Evolutionary conservation across 2,888 invertebrate genomes (phyloP), one percentile per base, ranked within the genome.

Genomic region (Oasisia sp.): DNA sequence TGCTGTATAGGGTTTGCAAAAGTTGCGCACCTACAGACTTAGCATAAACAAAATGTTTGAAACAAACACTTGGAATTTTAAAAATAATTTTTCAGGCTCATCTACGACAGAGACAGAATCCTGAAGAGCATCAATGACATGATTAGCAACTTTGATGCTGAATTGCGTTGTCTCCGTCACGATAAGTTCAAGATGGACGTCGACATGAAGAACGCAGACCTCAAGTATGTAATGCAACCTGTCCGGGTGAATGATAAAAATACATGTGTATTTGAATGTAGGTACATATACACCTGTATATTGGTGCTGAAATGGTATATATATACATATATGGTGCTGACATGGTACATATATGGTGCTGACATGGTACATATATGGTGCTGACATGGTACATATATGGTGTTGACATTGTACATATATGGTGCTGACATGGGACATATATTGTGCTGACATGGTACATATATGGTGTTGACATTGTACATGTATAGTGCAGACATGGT

Each of bases 71-170:
- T 27, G 5, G 45, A 91, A 91, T 91, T 45, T 56, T 74, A 92
- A 32, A 32, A 45, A 32, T 91, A 32, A 38, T 38, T 12, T 56
- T 93, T 32, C 93, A 96, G 96, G 92, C 92, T 95, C 92, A 92
- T 95, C 11, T 96, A 96, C 92, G 95, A 96, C 94, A 98, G 98
- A 96, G 97, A 97, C 89, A 96, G 97, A 93, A 97, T 98, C 44
- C 95, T 98, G 12, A 96, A 95, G 0, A 97, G 97, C 91, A 97
- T 98, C 56, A 95, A 97, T 0, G 96, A 97, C 8, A 96, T 97
- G 90, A 97, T 98, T 32, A 96, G 97, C 38, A 96, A 97, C 44
- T 98, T 98, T 94, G 98, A 99, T 96, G 96, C 96, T 44, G 96
- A 96, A 92, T 94, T 96, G 32, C 92, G 95, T 32, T 93, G 95